A percentile compares a stretch with the other conserved stretches of the same genome.
These are phyloP conservation scores for Pandemis heparana DNA, from an alignment of 2,888 invertebrate species.

Conservation along the genomic window DNA sequence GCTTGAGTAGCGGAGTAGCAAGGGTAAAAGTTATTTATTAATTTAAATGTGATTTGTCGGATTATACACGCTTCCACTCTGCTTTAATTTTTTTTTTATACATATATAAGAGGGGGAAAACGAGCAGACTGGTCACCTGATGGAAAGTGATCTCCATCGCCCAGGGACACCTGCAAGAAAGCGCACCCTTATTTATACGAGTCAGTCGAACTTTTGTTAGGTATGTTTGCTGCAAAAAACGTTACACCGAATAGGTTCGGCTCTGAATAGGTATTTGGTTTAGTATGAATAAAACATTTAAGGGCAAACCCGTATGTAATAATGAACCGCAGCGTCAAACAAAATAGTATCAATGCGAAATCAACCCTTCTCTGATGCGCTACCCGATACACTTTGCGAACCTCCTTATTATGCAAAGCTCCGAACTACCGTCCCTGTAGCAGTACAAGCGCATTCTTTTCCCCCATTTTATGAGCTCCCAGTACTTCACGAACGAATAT, in stretches of 20 bases:
- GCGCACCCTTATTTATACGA: no score
- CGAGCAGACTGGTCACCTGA: no score
- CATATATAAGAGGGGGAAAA: no score
- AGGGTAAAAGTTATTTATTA: no score
- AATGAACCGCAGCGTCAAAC: constrained; percentile 26
- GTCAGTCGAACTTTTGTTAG: no score
- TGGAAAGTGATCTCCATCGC: no score
- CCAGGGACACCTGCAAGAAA: no score
- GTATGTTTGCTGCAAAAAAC: no score
- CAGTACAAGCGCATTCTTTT: constrained; percentile 59
- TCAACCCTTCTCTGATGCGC: constrained; percentile 36
- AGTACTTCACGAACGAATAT: constrained; percentile 60
- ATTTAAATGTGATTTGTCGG: no score
- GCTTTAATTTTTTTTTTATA: no score
- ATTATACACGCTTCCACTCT: no score
- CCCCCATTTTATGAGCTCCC: constrained; percentile 68
- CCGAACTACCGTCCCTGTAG: constrained; percentile 6
- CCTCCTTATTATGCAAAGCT: constrained; percentile 37
- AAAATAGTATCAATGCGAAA: constrained; percentile 22
- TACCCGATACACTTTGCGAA: constrained; percentile 21
- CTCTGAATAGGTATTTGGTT: background rate
- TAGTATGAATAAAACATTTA: constrained; percentile 10
- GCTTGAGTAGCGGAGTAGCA: no score
- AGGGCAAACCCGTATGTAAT: constrained; percentile 5
- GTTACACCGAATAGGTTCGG: background rate